phyloP scores from a whole-genome alignment of 2,888 invertebrate genomes.

The Ctenicera cuprea region DNA sequence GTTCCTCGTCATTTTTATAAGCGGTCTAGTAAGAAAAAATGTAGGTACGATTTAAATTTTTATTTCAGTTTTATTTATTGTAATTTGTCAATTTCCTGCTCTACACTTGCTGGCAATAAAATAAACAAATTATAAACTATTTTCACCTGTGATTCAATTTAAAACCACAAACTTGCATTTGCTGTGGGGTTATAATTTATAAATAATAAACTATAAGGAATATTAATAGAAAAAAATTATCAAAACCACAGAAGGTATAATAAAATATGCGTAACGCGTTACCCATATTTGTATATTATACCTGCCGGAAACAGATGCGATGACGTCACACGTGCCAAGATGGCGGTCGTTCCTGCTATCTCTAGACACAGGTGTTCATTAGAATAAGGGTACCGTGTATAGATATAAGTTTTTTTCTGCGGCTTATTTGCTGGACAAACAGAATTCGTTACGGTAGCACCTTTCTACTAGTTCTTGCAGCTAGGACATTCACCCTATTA shows the following conservation, averaged over 20 bases:
- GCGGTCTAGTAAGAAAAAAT: too few relatives aligned
- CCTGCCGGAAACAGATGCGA: conserved; percentile 53
- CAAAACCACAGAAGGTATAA: not conserved
- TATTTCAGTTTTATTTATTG: too few relatives aligned
- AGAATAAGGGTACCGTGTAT: conserved; percentile 29
- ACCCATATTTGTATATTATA: conserved; percentile 22
- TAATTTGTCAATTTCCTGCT: too few relatives aligned
- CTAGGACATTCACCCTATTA: conserved; percentile 20
- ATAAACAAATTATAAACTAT: too few relatives aligned
- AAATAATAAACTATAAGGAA: too few relatives aligned
- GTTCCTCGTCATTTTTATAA: too few relatives aligned
- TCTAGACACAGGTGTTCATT: conserved; percentile 51
- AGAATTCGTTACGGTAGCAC: conserved; percentile 31
- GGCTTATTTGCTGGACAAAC: conserved; percentile 18
- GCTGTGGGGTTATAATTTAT: too few relatives aligned
- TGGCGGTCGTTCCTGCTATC: conserved; percentile 46
- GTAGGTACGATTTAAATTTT: too few relatives aligned
- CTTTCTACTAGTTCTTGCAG: conserved; percentile 9
- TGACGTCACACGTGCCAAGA: conserved; percentile 50
- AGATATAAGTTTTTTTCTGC: conserved; percentile 1
- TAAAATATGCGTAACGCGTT: conserved; percentile 12
- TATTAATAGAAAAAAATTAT: not conserved
- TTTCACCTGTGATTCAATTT: too few relatives aligned
- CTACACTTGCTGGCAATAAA: too few relatives aligned
- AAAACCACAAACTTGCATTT: too few relatives aligned